phyloP scores from a whole-genome alignment of 1,140 invertebrate species.

The Neotoxoptera formosana region DNA sequence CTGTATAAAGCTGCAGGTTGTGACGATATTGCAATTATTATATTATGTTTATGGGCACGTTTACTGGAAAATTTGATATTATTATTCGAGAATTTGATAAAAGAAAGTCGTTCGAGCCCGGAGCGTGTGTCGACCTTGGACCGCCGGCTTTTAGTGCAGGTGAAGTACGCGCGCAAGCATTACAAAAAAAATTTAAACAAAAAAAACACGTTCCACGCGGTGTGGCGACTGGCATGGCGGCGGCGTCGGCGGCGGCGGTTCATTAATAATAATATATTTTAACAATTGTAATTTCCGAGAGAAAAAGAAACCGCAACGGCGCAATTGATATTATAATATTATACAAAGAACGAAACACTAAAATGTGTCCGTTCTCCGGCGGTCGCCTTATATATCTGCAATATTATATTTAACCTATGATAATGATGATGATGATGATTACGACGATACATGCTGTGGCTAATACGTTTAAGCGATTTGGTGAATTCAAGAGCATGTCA shows the following conservation, averaged over 20 bases:
- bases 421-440: background rate
- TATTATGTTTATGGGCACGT: background rate
- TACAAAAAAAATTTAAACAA: background rate
- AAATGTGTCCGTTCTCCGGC: background rate
- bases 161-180: background rate
- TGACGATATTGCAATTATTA: background rate
- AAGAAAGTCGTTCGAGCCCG: background rate
- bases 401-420: background rate
- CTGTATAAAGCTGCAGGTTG: background rate
- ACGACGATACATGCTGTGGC: background rate
- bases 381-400: background rate
- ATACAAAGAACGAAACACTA: background rate
- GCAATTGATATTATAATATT: no score
- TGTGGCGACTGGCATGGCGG: background rate
- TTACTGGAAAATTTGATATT: background rate
- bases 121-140: background rate
- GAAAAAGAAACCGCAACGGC: background rate
- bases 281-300: conserved; percentile 5
- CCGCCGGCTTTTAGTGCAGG: background rate
- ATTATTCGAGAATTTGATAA: background rate
- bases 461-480: background rate
- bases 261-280: conserved; percentile 9
- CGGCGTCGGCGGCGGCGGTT: background rate
- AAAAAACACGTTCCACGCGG: background rate
- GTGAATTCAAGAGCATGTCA: conserved; percentile 7